Percentiles rank a stretch among this genome's conserved stretches.
Conservation (phyloP, 2,797 vertebrate genomes). For the Amniataba percoides region DNA sequence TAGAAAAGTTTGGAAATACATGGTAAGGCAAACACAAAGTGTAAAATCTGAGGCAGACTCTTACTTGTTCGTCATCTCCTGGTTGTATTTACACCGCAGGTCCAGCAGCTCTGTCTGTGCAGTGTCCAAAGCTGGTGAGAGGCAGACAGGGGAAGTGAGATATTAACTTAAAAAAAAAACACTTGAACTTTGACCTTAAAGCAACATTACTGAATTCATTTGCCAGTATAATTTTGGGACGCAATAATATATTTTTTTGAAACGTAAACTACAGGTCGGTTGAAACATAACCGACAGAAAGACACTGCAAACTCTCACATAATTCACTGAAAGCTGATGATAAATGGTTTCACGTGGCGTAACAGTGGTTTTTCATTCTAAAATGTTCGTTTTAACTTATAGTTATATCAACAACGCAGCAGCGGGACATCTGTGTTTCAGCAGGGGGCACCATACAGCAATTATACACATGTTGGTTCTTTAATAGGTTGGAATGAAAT, state of each 20-base stretch:
- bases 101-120: slow-evolving; percentile 95
- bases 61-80: slow-evolving; percentile 94
- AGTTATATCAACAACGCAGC: slow-evolving; percentile 26
- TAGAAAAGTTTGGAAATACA: background rate
- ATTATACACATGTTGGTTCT: slow-evolving; percentile 10
- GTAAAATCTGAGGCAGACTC: slow-evolving; percentile 57
- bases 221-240: background rate
- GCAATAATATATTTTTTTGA: background rate
- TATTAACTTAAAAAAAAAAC: slow-evolving; percentile 42
- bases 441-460: slow-evolving; percentile 54
- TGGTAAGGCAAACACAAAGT: slow-evolving; percentile 2
- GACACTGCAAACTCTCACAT: background rate
- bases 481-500: slow-evolving; percentile 46
- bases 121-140: slow-evolving; percentile 89
- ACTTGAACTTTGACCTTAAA: slow-evolving; percentile 60
- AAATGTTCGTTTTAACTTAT: slow-evolving; percentile 4
- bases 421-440: slow-evolving; percentile 30
- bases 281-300: background rate
- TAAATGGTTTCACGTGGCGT: background rate
- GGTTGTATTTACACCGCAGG: slow-evolving; percentile 93
- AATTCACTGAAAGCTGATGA: background rate
- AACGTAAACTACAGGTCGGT: background rate
- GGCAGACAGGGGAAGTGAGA: slow-evolving; percentile 35
- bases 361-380: background rate
- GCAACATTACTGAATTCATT: slow-evolving; percentile 27